These are phyloP conservation scores for Rhyacichthys aspro DNA, from an alignment of 2,797 vertebrate species.

Conservation along the genomic window DNA sequence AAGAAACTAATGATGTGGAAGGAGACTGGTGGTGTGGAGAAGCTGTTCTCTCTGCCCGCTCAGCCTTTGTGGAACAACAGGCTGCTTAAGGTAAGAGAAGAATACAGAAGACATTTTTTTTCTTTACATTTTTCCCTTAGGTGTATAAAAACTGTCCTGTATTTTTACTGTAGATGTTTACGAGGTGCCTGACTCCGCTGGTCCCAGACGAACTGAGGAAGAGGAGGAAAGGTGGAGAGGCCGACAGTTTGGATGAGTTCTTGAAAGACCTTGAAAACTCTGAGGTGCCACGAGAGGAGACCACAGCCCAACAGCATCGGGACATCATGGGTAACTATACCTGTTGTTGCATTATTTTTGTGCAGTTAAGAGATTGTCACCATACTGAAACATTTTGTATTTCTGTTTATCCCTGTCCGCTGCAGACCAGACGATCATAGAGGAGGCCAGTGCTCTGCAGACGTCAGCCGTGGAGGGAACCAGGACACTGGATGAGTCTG, in stretches of 20 bases:
- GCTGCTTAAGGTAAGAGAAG: conserved; percentile 86
- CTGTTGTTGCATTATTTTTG: not conserved
- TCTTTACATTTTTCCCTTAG: no score
- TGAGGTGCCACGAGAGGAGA: conserved; percentile 92
- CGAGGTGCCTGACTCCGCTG: conserved; percentile 93
- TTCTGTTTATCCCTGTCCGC: not conserved
- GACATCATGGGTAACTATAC: conserved; percentile 86
- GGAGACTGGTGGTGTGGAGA: conserved; percentile 95
- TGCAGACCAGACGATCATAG: conserved; percentile 91
- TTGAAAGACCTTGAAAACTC: conserved; percentile 96
- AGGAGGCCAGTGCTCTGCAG: conserved; percentile 90
- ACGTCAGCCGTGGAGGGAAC: conserved; percentile 90
- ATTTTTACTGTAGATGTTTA: conserved; percentile 85
- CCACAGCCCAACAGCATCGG: conserved; percentile 76
- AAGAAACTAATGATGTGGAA: conserved; percentile 99
- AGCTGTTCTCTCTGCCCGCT: conserved; percentile 94
- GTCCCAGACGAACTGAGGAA: conserved; percentile 93
- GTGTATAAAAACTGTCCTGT: not conserved
- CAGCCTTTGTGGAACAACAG: conserved; percentile 94
- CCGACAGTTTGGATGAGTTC: conserved; percentile 94
- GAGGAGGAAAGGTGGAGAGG: conserved; percentile 94
- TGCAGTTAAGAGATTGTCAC: not conserved
- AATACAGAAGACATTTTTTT: not conserved
- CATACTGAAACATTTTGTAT: not conserved
- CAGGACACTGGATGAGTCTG: conserved; percentile 88